phyloP scores from a whole-genome alignment of 2,113 vertebrate genomes.

The Phasianus colchicus region DNA sequence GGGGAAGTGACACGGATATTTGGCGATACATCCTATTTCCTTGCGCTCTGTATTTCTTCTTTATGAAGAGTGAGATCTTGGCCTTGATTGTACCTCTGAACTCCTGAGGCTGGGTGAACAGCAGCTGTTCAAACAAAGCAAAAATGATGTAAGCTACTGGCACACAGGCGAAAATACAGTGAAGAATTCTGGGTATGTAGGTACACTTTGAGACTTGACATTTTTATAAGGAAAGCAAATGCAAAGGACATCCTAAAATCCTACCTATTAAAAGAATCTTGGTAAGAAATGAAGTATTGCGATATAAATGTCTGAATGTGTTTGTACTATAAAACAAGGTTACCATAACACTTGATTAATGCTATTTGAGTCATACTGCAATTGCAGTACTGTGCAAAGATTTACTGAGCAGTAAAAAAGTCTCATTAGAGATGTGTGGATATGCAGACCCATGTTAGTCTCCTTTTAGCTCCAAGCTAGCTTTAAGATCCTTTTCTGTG shows the following conservation, averaged over 20 bases:
- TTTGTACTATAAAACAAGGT: slow-evolving; percentile 11
- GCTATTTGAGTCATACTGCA: slow-evolving; percentile 18
- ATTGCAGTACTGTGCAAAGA: slow-evolving; percentile 3
- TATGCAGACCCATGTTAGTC: background rate
- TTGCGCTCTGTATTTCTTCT: background rate
- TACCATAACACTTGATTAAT: slow-evolving; percentile 40
- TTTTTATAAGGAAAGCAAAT: slow-evolving; percentile 37
- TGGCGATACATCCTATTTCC: background rate
- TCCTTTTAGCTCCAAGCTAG: background rate
- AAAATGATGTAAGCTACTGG: slow-evolving; percentile 47
- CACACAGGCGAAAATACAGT: background rate
- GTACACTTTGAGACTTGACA: background rate
- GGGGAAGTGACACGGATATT: background rate
- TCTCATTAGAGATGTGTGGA: slow-evolving; percentile 50
- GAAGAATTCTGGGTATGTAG: slow-evolving; percentile 43
- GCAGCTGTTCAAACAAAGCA: slow-evolving; percentile 63
- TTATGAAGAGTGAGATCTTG: background rate
- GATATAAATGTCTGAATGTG: background rate
- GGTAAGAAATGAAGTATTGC: background rate
- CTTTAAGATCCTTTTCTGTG: background rate
- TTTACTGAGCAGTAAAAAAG: slow-evolving; percentile 55
- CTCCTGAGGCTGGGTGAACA: background rate
- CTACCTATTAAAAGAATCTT: slow-evolving; percentile 15
- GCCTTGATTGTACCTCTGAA: background rate
- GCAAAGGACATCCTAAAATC: slow-evolving; percentile 7